Evolutionary conservation across 2,797 vertebrate genomes (phyloP).

Genomic region (Saxicola maurus): DNA sequence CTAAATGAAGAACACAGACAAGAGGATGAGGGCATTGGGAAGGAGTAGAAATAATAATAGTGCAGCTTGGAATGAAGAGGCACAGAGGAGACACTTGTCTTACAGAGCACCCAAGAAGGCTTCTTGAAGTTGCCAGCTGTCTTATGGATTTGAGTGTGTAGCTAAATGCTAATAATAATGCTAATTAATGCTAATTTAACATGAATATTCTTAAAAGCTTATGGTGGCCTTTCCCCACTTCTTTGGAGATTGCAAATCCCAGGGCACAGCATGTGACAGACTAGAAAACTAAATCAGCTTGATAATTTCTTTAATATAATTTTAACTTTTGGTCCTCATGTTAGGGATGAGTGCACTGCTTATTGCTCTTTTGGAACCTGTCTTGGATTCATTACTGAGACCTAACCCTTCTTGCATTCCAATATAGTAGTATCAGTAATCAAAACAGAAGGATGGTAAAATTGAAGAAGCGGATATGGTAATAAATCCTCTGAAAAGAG

Average conservation of each 20-base stretch:
- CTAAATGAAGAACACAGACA: neutral
- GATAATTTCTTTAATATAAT: neutral
- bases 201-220: neutral
- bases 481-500: conserved; percentile 27
- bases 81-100: neutral
- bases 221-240: neutral
- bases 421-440: neutral
- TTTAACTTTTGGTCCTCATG: neutral
- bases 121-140: neutral
- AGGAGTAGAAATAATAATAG: neutral
- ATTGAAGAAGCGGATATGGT: neutral
- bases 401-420: neutral
- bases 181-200: neutral
- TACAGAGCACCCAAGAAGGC: neutral
- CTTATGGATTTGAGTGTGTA: neutral
- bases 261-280: neutral
- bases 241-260: neutral
- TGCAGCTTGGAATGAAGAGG: neutral
- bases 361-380: neutral
- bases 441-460: conserved; percentile 14
- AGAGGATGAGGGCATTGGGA: neutral
- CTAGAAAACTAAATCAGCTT: neutral
- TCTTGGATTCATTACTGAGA: neutral
- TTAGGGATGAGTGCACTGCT: neutral
- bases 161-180: neutral